Evolutionary conservation across 2,797 vertebrate species (phyloP).

Genomic region (Pristis pectinata): DNA sequence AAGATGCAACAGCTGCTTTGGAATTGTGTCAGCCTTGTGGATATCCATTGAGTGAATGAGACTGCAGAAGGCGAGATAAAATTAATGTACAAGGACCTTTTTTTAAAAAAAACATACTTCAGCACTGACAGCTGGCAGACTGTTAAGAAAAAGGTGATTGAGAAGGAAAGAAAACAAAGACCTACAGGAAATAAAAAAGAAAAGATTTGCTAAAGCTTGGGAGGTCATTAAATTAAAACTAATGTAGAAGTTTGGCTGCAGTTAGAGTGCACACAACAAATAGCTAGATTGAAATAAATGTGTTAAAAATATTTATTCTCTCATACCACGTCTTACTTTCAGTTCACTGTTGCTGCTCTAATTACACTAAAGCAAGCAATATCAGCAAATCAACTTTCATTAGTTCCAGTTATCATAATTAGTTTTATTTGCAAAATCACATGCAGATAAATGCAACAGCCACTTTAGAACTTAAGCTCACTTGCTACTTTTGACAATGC

Average conservation of each 20-base stretch:
- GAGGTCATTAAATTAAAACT: neutral
- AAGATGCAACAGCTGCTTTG: neutral
- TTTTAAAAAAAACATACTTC: constrained; percentile 15
- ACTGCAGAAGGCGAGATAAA: neutral
- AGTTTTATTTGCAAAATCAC: constrained; percentile 11
- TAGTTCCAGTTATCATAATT: constrained; percentile 17
- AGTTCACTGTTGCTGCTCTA: neutral
- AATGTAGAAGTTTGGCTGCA: neutral
- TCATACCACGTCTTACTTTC: neutral
- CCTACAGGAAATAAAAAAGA: neutral
- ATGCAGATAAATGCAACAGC: neutral
- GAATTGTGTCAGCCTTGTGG: constrained; percentile 22
- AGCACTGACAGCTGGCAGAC: neutral
- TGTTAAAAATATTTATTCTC: neutral
- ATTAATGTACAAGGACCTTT: neutral
- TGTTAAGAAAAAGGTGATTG: neutral
- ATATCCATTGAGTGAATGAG: constrained; percentile 27
- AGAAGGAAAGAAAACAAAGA: neutral
- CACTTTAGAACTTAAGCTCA: constrained; percentile 1
- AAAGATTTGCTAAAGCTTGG: neutral
- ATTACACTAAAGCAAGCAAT: neutral
- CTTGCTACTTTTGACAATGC: neutral
- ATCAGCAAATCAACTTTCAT: constrained; percentile 13
- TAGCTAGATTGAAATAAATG: neutral
- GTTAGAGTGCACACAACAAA: neutral